These are phyloP conservation scores for Pristionchus maxplancki DNA, from an alignment of 2,888 invertebrate genomes.

Conservation along the genomic window DNA sequence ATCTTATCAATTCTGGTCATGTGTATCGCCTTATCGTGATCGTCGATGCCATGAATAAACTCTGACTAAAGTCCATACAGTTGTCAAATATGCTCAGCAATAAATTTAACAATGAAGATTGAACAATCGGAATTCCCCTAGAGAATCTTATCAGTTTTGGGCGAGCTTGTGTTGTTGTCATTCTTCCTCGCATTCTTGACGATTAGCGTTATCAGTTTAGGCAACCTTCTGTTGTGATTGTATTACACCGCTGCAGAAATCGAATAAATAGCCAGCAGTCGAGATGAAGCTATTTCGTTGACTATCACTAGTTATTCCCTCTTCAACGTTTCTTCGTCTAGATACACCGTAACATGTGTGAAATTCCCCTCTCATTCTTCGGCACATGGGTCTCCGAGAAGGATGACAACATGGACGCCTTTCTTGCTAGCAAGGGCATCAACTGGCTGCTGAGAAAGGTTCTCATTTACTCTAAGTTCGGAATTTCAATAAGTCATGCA, in stretches of 20 bases:
- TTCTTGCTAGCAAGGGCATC: neutral
- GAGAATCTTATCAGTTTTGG: neutral
- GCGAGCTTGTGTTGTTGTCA: neutral
- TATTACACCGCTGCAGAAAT: neutral
- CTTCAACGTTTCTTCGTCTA: neutral
- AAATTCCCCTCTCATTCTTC: neutral
- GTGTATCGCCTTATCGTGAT: neutral
- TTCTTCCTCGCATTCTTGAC: neutral
- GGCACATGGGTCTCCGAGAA: neutral
- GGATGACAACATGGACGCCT: neutral
- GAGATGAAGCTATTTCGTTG: neutral
- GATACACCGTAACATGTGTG: neutral
- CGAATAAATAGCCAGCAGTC: neutral
- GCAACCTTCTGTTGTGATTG: neutral
- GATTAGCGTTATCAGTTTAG: neutral
- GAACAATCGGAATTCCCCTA: no score
- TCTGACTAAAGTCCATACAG: no score
- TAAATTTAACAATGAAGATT: no score
- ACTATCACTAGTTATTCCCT: neutral
- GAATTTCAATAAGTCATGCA: neutral
- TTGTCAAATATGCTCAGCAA: no score
- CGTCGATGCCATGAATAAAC: neutral
- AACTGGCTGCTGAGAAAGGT: neutral
- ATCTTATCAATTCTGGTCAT: neutral
- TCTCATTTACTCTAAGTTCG: neutral